Conservation (phyloP, 2,113 vertebrate genomes). For the Eudyptes chrysolophus region DNA sequence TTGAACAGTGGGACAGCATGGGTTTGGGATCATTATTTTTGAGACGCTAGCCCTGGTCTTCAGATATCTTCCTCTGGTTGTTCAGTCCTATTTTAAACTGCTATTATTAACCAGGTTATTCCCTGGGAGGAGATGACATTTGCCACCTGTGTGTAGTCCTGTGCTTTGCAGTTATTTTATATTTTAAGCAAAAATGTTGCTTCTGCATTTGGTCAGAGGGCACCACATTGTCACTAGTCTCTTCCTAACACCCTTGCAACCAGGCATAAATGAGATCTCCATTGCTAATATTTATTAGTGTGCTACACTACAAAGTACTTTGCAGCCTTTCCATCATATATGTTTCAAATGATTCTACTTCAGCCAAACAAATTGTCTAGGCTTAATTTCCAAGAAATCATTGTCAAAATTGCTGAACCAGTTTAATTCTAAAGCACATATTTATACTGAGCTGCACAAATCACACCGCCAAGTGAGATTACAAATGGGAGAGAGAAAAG, state of each 20-base stretch:
- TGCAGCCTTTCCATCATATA: constrained; percentile 26
- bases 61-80: background rate
- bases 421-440: constrained; percentile 73
- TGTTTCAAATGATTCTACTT: constrained; percentile 57
- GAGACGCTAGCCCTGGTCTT: background rate
- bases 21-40: background rate
- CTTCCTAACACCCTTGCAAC: background rate
- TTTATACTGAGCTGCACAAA: constrained; percentile 67
- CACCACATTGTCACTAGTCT: background rate
- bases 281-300: background rate
- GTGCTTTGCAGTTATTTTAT: background rate
- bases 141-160: background rate
- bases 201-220: constrained; percentile 30
- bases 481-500: constrained; percentile 56
- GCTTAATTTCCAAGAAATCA: constrained; percentile 73
- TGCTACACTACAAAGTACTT: background rate
- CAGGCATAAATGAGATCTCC: background rate
- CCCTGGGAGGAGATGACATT: background rate
- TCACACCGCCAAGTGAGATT: constrained; percentile 21
- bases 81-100: background rate
- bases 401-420: constrained; percentile 73
- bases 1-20: background rate
- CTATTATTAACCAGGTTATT: background rate
- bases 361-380: constrained; percentile 69
- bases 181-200: background rate